Percentiles rank a stretch among this genome's conserved stretches.
These are phyloP conservation scores for Holotrichia oblita DNA, from an alignment of 1,140 invertebrate genomes.

Conservation along the genomic window DNA sequence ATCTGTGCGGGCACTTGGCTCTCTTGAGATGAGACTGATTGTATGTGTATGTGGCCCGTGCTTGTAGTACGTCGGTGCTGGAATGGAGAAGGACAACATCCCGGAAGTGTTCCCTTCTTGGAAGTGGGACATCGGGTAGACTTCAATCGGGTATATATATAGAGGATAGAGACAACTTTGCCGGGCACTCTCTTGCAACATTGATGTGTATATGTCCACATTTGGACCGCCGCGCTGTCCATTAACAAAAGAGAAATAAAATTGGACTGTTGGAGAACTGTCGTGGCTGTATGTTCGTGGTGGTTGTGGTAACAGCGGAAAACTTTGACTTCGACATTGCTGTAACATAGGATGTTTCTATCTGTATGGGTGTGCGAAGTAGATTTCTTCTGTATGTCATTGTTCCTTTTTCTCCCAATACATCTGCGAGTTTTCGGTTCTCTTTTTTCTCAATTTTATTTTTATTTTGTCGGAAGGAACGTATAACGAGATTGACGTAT, in stretches of 20 bases:
- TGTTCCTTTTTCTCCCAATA: neutral
- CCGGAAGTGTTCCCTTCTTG: neutral
- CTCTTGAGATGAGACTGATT: constrained; percentile 35
- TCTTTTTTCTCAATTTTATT: constrained; percentile 22
- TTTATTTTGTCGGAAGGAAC: constrained; percentile 25
- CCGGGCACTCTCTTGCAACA: constrained; percentile 39
- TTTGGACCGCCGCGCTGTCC: constrained; percentile 39
- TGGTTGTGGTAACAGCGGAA: neutral
- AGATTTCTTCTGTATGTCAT: neutral
- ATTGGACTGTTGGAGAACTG: constrained; percentile 7
- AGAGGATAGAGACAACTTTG: constrained; percentile 29
- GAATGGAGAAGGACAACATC: neutral
- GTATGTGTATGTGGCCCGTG: neutral
- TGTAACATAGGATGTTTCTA: neutral
- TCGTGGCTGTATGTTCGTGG: neutral
- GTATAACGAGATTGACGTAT: constrained; percentile 25
- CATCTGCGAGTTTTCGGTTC: constrained; percentile 15
- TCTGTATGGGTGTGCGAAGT: neutral
- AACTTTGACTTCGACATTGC: constrained; percentile 6
- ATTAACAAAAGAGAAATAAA: constrained; percentile 44
- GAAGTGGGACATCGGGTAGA: neutral
- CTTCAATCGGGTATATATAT: neutral
- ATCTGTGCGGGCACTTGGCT: constrained; percentile 44
- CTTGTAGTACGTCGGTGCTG: neutral
- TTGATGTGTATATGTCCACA: constrained; percentile 45